Evolutionary conservation across 2,797 vertebrate species (phyloP).

Genomic region (Propithecus perrieri): DNA sequence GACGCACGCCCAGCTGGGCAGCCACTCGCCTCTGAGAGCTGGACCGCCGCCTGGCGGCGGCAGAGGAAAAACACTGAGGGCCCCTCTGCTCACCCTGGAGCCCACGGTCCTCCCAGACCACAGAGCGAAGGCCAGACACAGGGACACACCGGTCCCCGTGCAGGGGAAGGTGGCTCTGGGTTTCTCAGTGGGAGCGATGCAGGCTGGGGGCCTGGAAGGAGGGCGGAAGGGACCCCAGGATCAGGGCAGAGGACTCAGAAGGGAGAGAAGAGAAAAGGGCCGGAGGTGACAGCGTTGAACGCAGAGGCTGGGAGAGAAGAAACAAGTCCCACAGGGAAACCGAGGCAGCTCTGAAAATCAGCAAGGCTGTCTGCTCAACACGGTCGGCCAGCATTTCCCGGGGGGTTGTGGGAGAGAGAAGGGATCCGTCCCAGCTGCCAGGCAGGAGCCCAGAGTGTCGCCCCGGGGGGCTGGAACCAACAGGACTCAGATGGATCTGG

Average conservation of each 20-base stretch:
- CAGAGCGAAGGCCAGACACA: neutral
- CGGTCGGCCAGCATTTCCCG: rapidly evolving
- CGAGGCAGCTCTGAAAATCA: neutral
- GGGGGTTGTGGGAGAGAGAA: neutral
- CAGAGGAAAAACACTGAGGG: too few species aligned
- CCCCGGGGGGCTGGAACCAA: neutral
- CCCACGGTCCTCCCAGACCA: neutral
- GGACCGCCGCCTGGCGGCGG: neutral
- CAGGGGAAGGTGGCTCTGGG: neutral
- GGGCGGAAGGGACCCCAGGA: neutral
- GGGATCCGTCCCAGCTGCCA: neutral
- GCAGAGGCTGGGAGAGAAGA: neutral
- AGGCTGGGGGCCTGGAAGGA: neutral
- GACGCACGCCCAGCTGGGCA: neutral
- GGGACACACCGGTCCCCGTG: neutral
- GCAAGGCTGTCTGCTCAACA: neutral
- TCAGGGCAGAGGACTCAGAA: neutral
- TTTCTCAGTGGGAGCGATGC: neutral
- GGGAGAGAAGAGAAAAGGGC: neutral
- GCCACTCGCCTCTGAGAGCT: neutral
- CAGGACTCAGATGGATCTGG: neutral
- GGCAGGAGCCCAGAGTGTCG: neutral
- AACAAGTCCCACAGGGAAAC: neutral
- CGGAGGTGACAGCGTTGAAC: neutral
- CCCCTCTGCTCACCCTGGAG: neutral